Evolutionary conservation across 2,797 vertebrate species (phyloP).

Genomic region (Pelochelys cantorii): DNA sequence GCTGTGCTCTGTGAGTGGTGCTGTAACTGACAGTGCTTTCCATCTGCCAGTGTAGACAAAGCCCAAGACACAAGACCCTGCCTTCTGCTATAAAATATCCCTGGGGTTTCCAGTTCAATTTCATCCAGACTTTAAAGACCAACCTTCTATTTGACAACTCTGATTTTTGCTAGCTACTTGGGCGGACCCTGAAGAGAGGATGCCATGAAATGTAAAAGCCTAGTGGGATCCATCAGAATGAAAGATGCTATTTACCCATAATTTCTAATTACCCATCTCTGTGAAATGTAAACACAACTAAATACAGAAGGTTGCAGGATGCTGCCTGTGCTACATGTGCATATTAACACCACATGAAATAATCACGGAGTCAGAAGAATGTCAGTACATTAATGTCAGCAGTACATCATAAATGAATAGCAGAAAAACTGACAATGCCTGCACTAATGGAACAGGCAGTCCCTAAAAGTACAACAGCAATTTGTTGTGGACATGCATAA

Average conservation of each 20-base stretch:
- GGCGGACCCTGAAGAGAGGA: not conserved
- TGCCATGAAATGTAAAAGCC: not conserved
- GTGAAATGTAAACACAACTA: not conserved
- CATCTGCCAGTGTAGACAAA: too few relatives aligned
- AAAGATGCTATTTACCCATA: not conserved
- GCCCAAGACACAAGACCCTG: too few relatives aligned
- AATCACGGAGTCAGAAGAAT: not conserved
- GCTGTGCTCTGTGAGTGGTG: too few relatives aligned
- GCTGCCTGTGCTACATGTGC: not conserved
- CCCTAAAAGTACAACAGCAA: not conserved
- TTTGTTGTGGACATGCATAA: not conserved
- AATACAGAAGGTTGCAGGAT: not conserved
- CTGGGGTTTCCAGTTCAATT: not conserved
- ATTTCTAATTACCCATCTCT: not conserved
- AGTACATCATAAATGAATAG: not conserved
- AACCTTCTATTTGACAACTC: not conserved
- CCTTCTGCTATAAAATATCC: not conserved
- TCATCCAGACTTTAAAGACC: not conserved
- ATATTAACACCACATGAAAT: not conserved
- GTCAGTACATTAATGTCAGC: not conserved
- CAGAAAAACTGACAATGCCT: not conserved
- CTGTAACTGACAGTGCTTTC: too few relatives aligned
- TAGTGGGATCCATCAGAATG: not conserved
- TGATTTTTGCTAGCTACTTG: not conserved
- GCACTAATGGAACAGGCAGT: not conserved